Base-by-base conservation (phyloP, 2,888 invertebrate genomes). In the Stenoptilia bipunctidactyla region DNA sequence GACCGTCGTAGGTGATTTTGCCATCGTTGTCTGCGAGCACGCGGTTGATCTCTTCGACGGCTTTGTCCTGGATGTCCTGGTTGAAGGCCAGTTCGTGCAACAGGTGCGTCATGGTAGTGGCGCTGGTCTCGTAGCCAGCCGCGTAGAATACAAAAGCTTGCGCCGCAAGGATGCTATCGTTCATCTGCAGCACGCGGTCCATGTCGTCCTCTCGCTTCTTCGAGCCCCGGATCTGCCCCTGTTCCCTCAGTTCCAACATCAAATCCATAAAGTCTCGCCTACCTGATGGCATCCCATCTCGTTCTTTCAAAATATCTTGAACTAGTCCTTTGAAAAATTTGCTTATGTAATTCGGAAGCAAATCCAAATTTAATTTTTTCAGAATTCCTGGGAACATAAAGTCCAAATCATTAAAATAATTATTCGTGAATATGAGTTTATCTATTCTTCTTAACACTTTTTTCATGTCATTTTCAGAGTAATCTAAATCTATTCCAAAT, bases 51-150 rank as follows among this genome's bases (percentile, higher is more conserved):
- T 66, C 66, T 2, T 34, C 15, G n/a, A 50, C 47, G 0, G 74
- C 39, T 41, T 51, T 65, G 1, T 63, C 52, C 42, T 77, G 68
- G 1, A 72, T 49, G 0, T 65, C 52, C 5, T 58, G 61, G 45
- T 76, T 59, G 1, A 56, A 45, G 0, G 77, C 66, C 9, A 82
- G 46, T 41, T 68, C 60, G 15, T 70, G 61, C 1, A 73, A 45
- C 5, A 58, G 43, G 37, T 64, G 74, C 6, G 64, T 53, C 45
- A 76, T 52, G 1, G 65, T 53, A 1, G 64, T 61, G 1, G 80
- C 64, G 1, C 71, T 66, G 8, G 75, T 76, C 45, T 76, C 77
- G 39, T 66, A 74, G 0, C 82, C 80, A 1, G 66, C 80, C 1
- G 65, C 47, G 42, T 63, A 69, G 50, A 72, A 71, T 30, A 68